Evolutionary conservation across 2,113 vertebrate genomes (phyloP).

Genomic region (Fulmarus glacialis): DNA sequence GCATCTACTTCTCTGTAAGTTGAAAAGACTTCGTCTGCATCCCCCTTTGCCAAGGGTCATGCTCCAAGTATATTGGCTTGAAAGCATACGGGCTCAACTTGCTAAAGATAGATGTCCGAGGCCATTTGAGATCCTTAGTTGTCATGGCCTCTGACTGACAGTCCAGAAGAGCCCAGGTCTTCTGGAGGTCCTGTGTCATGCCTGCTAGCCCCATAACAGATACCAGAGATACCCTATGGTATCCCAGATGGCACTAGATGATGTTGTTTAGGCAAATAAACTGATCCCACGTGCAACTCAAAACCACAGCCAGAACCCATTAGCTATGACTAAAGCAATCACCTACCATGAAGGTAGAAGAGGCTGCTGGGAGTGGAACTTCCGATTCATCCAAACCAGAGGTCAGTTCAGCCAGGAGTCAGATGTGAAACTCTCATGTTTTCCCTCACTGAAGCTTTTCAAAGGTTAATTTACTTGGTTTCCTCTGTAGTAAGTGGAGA

Average conservation of each 20-base stretch:
- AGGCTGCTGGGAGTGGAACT: background rate
- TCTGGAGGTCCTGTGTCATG: background rate
- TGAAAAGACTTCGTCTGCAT: background rate
- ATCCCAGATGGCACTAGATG: background rate
- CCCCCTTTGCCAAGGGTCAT: background rate
- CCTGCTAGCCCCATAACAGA: background rate
- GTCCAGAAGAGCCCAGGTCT: background rate
- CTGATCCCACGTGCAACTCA: background rate
- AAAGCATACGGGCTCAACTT: background rate
- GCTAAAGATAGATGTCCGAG: background rate
- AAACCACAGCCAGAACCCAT: background rate
- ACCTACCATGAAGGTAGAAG: background rate
- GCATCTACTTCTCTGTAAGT: slow-evolving; percentile 78
- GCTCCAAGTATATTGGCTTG: background rate
- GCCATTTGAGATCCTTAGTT: background rate
- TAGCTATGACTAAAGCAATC: background rate
- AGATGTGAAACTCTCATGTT: background rate
- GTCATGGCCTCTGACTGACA: background rate
- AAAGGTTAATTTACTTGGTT: background rate
- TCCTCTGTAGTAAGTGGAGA: background rate
- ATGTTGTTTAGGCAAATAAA: background rate
- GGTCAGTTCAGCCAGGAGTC: background rate
- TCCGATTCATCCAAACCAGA: background rate
- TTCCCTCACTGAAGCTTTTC: background rate
- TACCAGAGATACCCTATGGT: background rate